phyloP scores from a whole-genome alignment of 2,888 invertebrate genomes.

The Molanna angustata region DNA sequence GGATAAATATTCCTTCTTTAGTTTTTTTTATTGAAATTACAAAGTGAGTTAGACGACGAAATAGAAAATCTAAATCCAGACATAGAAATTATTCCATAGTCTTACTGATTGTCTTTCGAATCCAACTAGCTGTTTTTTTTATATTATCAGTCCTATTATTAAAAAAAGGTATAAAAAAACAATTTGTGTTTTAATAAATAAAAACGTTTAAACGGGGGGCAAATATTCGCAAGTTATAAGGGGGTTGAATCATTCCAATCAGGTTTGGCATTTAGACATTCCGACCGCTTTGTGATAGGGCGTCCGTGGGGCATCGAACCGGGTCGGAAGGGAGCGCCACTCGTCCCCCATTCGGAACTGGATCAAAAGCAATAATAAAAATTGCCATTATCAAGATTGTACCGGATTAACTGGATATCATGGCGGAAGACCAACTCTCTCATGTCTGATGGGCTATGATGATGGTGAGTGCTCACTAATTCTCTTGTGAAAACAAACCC shows the following conservation, averaged over 20 bases:
- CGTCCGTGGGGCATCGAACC: slow-evolving; percentile 30
- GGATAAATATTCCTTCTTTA: no score
- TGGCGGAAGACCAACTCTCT: slow-evolving; percentile 12
- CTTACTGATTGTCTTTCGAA: no score
- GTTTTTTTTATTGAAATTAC: no score
- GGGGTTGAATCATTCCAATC: slow-evolving; percentile 14
- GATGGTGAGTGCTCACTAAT: background rate
- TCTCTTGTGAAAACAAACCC: background rate
- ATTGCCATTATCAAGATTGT: slow-evolving; percentile 30
- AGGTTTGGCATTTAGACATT: slow-evolving; percentile 18
- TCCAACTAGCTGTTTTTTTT: no score
- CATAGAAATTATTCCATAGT: no score
- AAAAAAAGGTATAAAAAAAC: no score
- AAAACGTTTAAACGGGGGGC: no score
- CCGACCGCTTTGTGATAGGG: slow-evolving; percentile 46
- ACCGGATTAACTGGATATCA: slow-evolving; percentile 27
- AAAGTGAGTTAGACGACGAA: no score
- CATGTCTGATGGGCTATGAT: slow-evolving; percentile 10
- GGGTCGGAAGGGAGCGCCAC: slow-evolving; percentile 7
- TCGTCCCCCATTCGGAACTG: slow-evolving; percentile 10
- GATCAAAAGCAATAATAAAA: slow-evolving; percentile 29
- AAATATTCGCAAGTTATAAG: no score
- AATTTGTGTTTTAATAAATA: no score
- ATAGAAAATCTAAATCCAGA: no score
- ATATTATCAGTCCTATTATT: no score